Evolutionary conservation across 2,797 vertebrate species (phyloP), one percentile per base, ranked within the genome.

Genomic region (Morus bassanus): DNA sequence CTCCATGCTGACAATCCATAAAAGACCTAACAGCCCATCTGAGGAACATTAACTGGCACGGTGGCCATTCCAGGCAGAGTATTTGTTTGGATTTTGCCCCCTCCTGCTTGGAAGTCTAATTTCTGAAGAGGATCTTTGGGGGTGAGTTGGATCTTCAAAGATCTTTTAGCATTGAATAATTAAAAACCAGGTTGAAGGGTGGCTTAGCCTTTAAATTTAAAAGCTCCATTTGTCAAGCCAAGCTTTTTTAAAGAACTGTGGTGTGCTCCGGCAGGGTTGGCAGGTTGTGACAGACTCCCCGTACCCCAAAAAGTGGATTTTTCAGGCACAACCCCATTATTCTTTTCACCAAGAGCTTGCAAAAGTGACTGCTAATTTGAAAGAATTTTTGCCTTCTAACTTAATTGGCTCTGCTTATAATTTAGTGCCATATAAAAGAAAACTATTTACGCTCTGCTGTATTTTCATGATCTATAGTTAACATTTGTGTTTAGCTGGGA

Each of bases 21-120:
- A 92, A 96, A 95, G 91, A 84, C 82, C 91, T 95, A 96, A 97
- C 96, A 91, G 94, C 69, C 94, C 94, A 88, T 94, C 82, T 53
- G 94, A 97, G 96, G 92, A 75, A 89, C 46, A 61, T 93, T 93
- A 93, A 91, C 64, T 23, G 10, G 78, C 6, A 4, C 41, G 11
- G 82, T 85, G 90, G 90, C 91, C 78, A 30, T 85, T 88, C 59
- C 54, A 63, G 78, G 53, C 81, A 24, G 65, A 68, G 56, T 16
- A 30, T 75, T 89, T 90, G 84, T 93, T 97, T 96, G 87, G 27
- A 25, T 94, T 65, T 88, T 75, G 41, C 13, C 11, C 39, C 54
- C 35, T 9, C 8, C 18, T 74, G 61, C 60, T 86, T 37, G 21
- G 80, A 46, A 85, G n/a, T 39, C 35, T 91, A 37, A 92, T 90